Evolutionary conservation across 64 coral and sea anemone genomes (phyloP).

Genomic region (Stylophora pistillata): DNA sequence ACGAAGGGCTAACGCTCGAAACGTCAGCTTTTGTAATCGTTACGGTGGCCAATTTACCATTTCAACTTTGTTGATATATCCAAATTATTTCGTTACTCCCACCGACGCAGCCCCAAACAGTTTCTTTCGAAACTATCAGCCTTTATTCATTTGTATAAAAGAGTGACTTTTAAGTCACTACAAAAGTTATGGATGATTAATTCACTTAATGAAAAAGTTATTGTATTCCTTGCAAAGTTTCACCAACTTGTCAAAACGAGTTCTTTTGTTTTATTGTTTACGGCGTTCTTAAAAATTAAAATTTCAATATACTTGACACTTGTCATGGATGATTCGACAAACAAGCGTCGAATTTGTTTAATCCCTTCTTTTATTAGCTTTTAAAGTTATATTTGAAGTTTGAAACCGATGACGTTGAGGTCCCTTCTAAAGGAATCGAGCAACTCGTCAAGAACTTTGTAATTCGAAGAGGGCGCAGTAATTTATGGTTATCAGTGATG

Average conservation of each 20-base stretch:
- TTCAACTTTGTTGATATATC: no score
- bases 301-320: constrained; percentile 5
- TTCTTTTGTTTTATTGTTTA: not conserved
- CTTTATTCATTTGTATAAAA: no score
- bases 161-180: not conserved
- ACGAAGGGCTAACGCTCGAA: no score
- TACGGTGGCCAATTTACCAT: no score
- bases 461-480: not conserved
- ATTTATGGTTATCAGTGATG: not conserved
- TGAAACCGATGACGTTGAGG: not conserved
- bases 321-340: constrained; percentile 20
- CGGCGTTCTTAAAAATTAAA: not conserved
- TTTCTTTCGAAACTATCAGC: no score
- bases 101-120: no score
- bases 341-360: constrained; percentile 14
- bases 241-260: not conserved
- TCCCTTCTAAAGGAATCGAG: not conserved
- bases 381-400: not conserved
- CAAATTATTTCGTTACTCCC: no score
- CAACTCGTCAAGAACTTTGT: not conserved
- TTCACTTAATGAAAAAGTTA: not conserved
- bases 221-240: constrained; percentile 2
- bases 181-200: not conserved
- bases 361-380: not conserved
- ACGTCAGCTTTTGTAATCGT: no score